phyloP scores from a whole-genome alignment of 2,113 vertebrate genomes.

The Heptranchias perlo region DNA sequence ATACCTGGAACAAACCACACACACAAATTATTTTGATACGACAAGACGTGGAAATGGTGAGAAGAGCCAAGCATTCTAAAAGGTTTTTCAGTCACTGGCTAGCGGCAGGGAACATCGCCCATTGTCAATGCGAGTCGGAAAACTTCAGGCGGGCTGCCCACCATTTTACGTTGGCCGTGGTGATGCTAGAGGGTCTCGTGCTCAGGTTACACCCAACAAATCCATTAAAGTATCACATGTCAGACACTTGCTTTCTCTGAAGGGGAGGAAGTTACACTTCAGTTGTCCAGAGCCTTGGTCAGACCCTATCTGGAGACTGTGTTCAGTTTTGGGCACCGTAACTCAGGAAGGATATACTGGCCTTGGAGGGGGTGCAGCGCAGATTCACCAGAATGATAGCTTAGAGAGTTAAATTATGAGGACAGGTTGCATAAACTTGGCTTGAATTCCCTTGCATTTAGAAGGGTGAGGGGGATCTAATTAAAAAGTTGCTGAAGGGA shows the following conservation, averaged over 20 bases:
- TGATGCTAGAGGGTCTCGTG: too few relatives aligned
- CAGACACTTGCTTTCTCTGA: background rate
- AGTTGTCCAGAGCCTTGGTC: too few relatives aligned
- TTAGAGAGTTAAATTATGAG: background rate
- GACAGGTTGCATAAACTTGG: background rate
- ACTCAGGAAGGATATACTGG: background rate
- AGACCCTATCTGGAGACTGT: too few relatives aligned
- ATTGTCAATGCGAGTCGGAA: too few relatives aligned
- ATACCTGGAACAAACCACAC: slow-evolving; percentile 66
- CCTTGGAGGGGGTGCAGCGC: background rate
- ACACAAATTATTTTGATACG: background rate
- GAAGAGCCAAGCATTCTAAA: background rate
- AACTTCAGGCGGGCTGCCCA: too few relatives aligned
- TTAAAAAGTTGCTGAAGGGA: too few relatives aligned
- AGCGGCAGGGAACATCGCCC: background rate
- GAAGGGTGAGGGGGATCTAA: background rate
- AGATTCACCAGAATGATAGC: background rate
- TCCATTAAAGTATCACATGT: too few relatives aligned
- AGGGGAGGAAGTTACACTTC: background rate
- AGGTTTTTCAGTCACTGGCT: background rate
- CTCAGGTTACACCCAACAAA: background rate
- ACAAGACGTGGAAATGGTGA: background rate
- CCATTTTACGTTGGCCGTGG: too few relatives aligned
- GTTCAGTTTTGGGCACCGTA: background rate
- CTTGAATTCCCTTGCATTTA: background rate